Base-by-base conservation (phyloP, 2,113 vertebrate genomes). In the Tamias sibiricus region DNA sequence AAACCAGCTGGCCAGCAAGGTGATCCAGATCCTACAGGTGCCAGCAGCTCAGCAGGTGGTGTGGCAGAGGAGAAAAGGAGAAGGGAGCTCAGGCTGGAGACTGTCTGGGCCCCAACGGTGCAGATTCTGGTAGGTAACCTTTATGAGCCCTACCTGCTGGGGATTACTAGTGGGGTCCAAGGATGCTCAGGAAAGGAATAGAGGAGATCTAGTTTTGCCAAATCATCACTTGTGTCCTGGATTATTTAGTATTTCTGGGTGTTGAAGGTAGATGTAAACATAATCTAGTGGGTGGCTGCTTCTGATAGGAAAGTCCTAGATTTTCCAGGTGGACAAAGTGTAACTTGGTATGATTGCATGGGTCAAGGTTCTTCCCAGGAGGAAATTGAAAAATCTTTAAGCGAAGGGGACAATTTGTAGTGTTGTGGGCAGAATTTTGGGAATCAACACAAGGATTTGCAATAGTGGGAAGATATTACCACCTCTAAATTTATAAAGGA, bases 11-110 rank as follows among this genome's bases (percentile, higher is more conserved):
- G 59, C 77, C 64, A 35, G 94, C 93, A 40, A 79, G 64, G 82
- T 68, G 86, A 96, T 79, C 93, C 95, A 92, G 82, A 80, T 80
- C 75, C 47, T 68, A 86, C 97, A 96, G 95, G 97, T 97, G 74
- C 97, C 82, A 87, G 35, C 85, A 44, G 74, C 68, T 83, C 79
- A 62, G 97, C 93, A 93, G 86, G 94, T 92, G 97, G 75, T 82
- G n/a, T 77, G 47, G 32, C n/a, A 44, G 85, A 59, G 47, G 24
- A 52, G 66, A 19, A 37, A 2, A 30, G 54, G 57, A 47, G 24
- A 12, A 35, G 44, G 42, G 68, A 66, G n/a, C 81, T 69, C n/a
- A 32, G 47, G n/a, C 66, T 30, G 47, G 28, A 95, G 42, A 62
- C 37, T 93, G 35, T 35, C 26, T 22, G 28, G 26, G 35, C 54